Base-by-base conservation (phyloP, 2,888 invertebrate species). In the Creontiades dilutus region DNA sequence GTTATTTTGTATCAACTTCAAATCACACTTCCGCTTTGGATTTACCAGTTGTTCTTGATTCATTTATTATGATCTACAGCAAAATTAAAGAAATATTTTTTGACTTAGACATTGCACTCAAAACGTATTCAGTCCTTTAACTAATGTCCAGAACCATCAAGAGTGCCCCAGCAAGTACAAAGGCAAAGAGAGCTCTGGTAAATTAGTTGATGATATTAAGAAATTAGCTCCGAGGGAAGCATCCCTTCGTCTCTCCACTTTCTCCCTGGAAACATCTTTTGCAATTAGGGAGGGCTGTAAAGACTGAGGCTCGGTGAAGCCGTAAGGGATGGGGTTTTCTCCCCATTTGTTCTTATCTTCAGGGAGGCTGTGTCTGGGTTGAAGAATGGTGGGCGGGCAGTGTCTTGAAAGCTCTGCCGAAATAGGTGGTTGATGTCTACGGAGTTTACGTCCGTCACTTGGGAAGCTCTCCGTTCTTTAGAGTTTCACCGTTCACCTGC, bases 201-300 rank as follows among this genome's bases (percentile, higher is more conserved):
- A 82, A 82, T 52, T 82, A 52, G 52, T 82, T 82, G 82, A 82
- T 82, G 52, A 52, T 82, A 82, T 82, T 82, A 82, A 82, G 82
- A 82, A 82, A 82, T 82, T 82, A 82, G 82, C 82, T 82, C 27
- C 19, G 82, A 52, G 82, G 52, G 52, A 82, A 82, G 82, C 19
- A 16, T 48, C 82, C 27, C 23, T 16, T 57, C 57, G 16, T n/a
- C 11, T 19, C 81, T 46, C 48, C 16, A 52, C 52, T 82, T n/a
- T 48, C 48, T 52, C 48, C 52, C 52, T 52, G 52, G 48, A 48
- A 82, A 82, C 82, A 82, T 82, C 82, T 82, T 82, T 82, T 52
- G 82, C 82, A 82, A 82, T 82, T 82, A 82, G 82, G 52, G 52
- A 82, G 27, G 52, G 48, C 52, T 68, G 52, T 48, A 52, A 82